Evolutionary conservation across 2,888 invertebrate species (phyloP).

Genomic region (Nephrotoma guestfalica): DNA sequence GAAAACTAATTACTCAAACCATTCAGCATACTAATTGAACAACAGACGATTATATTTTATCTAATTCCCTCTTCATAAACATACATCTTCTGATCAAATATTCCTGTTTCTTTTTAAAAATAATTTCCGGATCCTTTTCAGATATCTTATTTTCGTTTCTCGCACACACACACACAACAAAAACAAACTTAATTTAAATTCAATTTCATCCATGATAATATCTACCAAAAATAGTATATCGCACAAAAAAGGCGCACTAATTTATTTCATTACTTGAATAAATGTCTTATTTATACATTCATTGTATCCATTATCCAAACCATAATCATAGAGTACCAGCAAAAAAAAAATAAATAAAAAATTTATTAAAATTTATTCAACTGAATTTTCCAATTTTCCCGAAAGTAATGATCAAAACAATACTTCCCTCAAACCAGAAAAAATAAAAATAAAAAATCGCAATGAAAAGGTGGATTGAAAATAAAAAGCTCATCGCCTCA

Average conservation of each 20-base stretch:
- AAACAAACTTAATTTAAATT: not conserved
- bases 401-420: not conserved
- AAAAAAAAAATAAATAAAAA: not conserved
- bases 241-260: not conserved
- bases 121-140: not conserved
- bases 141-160: not conserved
- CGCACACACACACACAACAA: not conserved
- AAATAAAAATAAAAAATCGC: not conserved
- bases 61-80: not conserved
- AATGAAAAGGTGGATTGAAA: not conserved
- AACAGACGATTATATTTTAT: not conserved
- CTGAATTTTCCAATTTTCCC: not conserved
- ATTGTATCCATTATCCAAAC: not conserved
- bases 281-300: not conserved
- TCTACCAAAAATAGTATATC: not conserved
- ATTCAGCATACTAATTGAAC: not conserved
- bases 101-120: not conserved
- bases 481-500: not conserved
- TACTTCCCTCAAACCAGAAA: not conserved
- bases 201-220: not conserved
- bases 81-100: not conserved
- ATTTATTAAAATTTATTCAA: not conserved
- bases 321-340: not conserved
- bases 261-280: not conserved
- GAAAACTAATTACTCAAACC: not conserved